A percentile compares a stretch with the other conserved stretches of the same genome.
Evolutionary conservation across 2,113 vertebrate genomes (phyloP).

Genomic region (Notothenia rossii): DNA sequence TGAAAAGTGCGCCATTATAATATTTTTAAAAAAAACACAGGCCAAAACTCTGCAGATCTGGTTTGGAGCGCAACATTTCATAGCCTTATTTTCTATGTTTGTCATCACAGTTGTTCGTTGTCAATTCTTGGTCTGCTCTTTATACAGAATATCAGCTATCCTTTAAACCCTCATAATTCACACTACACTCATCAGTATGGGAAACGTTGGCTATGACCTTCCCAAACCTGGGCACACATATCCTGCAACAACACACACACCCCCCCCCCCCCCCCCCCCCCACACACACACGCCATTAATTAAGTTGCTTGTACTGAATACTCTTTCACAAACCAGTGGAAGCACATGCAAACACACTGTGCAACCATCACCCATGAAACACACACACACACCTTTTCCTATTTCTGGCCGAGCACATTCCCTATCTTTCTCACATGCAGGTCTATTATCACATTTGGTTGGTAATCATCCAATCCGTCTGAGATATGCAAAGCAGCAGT

Average conservation of each 20-base stretch:
- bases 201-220: slow-evolving; percentile 62
- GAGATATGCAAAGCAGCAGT: slow-evolving; percentile 82
- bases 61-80: not conserved
- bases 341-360: not conserved
- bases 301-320: slow-evolving; percentile 56
- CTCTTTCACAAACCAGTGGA: slow-evolving; percentile 40
- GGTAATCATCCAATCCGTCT: slow-evolving; percentile 80
- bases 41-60: not conserved
- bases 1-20: no score
- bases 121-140: no score
- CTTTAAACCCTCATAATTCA: slow-evolving; percentile 51
- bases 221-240: slow-evolving; percentile 27
- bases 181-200: slow-evolving; percentile 39
- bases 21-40: no score
- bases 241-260: slow-evolving; percentile 18
- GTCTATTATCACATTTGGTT: slow-evolving; percentile 79
- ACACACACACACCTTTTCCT: not conserved
- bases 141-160: slow-evolving; percentile 1
- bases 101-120: not conserved
- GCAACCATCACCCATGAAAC: not conserved
- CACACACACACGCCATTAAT: slow-evolving; percentile 49
- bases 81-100: not conserved
- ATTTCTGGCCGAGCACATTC: slow-evolving; percentile 39
- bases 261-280: no score
- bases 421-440: slow-evolving; percentile 68